Evolutionary conservation across 2,888 invertebrate genomes (phyloP).

Genomic region (Drosophila cognata): DNA sequence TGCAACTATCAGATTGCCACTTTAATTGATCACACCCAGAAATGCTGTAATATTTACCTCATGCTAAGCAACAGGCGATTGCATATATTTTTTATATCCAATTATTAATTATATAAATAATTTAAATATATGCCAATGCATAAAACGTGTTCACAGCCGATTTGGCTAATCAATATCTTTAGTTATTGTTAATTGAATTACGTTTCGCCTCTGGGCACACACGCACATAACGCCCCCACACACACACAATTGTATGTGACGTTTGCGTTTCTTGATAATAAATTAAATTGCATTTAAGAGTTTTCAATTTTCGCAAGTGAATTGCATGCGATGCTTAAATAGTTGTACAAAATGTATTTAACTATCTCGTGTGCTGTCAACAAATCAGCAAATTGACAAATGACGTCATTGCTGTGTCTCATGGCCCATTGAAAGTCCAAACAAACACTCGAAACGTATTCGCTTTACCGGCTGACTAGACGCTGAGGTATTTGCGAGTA

Average conservation of each 20-base stretch:
- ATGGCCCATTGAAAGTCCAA: constrained; percentile 66
- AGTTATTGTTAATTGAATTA: constrained; percentile 14
- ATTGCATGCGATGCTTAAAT: constrained; percentile 56
- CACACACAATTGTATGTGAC: constrained; percentile 21
- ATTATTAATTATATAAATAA: constrained; percentile 14
- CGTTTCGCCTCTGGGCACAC: constrained; percentile 19
- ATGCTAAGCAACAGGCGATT: constrained; percentile 16
- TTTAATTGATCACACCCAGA: constrained; percentile 48
- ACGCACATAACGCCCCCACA: neutral
- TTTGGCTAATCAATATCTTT: constrained; percentile 1
- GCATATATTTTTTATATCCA: neutral
- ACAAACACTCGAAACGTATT: constrained; percentile 16
- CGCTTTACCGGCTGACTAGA: constrained; percentile 48
- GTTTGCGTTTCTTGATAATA: constrained; percentile 33
- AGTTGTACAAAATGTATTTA: constrained; percentile 57
- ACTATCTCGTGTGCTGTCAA: constrained; percentile 55
- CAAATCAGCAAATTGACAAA: constrained; percentile 69
- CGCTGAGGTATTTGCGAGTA: constrained; percentile 41
- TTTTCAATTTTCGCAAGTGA: constrained; percentile 40
- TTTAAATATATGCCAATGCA: constrained; percentile 30
- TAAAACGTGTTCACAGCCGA: constrained; percentile 23
- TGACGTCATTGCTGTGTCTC: constrained; percentile 64
- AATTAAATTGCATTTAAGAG: constrained; percentile 63
- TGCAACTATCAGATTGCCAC: constrained; percentile 35
- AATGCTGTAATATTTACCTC: constrained; percentile 4